Conservation (phyloP, 2,797 vertebrate genomes). For the Muscicapa comitata region DNA sequence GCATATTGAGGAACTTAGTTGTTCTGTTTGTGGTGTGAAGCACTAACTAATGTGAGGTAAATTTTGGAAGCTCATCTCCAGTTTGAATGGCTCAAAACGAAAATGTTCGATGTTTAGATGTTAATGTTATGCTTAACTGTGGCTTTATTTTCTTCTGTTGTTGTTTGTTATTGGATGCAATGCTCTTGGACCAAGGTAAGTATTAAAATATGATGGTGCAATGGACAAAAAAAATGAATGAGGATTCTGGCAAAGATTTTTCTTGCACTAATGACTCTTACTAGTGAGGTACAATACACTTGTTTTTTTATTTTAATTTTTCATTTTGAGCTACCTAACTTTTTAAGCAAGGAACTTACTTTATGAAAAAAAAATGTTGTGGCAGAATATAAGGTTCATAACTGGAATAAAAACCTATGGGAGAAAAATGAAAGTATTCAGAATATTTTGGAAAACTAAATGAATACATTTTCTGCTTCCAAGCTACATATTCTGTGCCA, state of each 20-base stretch:
- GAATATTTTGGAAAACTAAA: neutral
- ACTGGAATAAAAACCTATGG: neutral
- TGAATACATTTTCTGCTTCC: slow-evolving; percentile 9
- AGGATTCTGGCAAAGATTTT: neutral
- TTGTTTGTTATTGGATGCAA: neutral
- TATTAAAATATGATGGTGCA: neutral
- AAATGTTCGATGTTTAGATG: neutral
- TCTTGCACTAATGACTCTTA: neutral
- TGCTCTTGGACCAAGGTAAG: neutral
- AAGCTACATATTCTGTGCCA: neutral
- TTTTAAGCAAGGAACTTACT: neutral
- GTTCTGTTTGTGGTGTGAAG: neutral
- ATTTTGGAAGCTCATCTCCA: neutral
- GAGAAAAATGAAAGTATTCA: neutral
- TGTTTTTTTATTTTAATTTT: neutral
- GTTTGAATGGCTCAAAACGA: neutral
- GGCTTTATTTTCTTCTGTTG: neutral
- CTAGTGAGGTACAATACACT: neutral
- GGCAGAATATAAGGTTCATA: neutral
- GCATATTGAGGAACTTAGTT: neutral
- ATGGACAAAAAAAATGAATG: neutral
- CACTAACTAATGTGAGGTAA: neutral
- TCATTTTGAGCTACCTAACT: neutral
- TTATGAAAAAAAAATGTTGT: neutral
- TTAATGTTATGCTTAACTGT: neutral